A percentile compares a stretch with the other conserved stretches of the same genome.
phyloP scores from a whole-genome alignment of 2,113 vertebrate genomes.

The Solea solea region DNA sequence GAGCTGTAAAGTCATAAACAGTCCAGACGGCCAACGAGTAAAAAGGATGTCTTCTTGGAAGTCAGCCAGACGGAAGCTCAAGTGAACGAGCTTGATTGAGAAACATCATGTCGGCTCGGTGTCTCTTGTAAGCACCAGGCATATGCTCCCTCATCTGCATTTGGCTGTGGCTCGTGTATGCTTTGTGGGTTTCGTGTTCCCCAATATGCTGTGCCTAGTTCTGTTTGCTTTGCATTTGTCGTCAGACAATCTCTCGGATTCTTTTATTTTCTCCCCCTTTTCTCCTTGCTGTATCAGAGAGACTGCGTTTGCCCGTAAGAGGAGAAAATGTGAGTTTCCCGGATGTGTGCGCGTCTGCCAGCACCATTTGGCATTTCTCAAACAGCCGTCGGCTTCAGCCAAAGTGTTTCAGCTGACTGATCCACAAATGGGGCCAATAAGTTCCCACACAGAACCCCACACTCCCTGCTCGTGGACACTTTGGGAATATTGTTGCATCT shows the following conservation, averaged over 20 bases:
- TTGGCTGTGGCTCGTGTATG: neutral
- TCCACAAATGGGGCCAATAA: slow-evolving; percentile 70
- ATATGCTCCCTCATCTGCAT: slow-evolving; percentile 50
- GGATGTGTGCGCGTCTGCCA: slow-evolving; percentile 31
- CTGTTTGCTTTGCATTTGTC: slow-evolving; percentile 30
- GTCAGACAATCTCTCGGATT: neutral
- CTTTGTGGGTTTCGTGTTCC: neutral
- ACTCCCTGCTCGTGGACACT: slow-evolving; percentile 38
- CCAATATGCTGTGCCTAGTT: neutral
- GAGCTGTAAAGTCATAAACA: slow-evolving; percentile 7
- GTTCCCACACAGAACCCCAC: slow-evolving; percentile 53
- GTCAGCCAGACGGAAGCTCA: slow-evolving; percentile 53
- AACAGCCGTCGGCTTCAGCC: slow-evolving; percentile 69
- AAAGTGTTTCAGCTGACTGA: slow-evolving; percentile 71
- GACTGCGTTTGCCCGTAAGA: neutral
- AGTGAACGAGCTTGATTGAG: slow-evolving; percentile 53
- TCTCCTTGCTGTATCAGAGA: neutral
- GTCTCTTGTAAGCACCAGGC: slow-evolving; percentile 46
- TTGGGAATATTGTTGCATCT: slow-evolving; percentile 45
- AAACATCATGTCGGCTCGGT: slow-evolving; percentile 59
- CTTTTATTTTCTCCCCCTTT: neutral
- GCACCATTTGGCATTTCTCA: slow-evolving; percentile 58
- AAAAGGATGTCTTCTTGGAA: slow-evolving; percentile 37
- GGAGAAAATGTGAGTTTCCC: slow-evolving; percentile 1
- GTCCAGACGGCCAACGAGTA: slow-evolving; percentile 23